Percentiles rank a stretch among this genome's conserved stretches.
These are phyloP conservation scores for Cyclophora punctaria DNA, from an alignment of 2,888 invertebrate species.

Conservation along the genomic window DNA sequence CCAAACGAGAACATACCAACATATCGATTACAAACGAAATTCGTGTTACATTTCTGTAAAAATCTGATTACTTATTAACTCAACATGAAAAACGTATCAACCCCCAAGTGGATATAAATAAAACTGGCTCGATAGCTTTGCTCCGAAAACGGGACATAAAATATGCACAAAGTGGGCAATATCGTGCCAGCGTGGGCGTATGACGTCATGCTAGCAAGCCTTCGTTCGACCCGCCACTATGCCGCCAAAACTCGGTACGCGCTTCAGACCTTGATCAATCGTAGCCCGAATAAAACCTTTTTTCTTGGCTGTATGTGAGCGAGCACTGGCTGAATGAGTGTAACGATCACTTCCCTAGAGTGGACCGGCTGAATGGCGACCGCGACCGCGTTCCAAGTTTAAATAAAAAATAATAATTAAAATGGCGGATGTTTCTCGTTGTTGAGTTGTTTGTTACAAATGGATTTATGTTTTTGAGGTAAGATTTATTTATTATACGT, in stretches of 20 bases:
- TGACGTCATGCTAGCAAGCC: slow-evolving; percentile 49
- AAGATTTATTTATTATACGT: slow-evolving; percentile 19
- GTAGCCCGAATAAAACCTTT: slow-evolving; percentile 28
- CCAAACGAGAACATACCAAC: background rate
- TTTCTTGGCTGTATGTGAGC: slow-evolving; percentile 11
- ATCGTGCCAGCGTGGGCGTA: slow-evolving; percentile 29
- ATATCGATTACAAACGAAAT: slow-evolving; percentile 7
- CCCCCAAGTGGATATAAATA: slow-evolving; percentile 29
- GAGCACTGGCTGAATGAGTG: slow-evolving; percentile 16
- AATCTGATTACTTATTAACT: slow-evolving; percentile 18
- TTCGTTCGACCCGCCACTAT: slow-evolving; percentile 46
- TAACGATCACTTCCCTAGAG: too few species aligned
- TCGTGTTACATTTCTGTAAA: slow-evolving; percentile 6
- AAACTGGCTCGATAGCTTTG: slow-evolving; percentile 39
- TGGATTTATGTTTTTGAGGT: slow-evolving; percentile 24
- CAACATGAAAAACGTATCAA: slow-evolving; percentile 21
- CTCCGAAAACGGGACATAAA: slow-evolving; percentile 56
- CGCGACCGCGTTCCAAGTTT: too few species aligned
- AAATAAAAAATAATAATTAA: too few species aligned
- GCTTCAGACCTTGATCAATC: slow-evolving; percentile 49
- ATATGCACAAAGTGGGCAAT: slow-evolving; percentile 47
- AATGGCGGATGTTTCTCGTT: too few species aligned
- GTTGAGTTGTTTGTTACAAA: too few species aligned
- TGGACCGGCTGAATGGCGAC: too few species aligned
- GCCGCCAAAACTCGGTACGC: slow-evolving; percentile 41